Percentiles rank a stretch among this genome's conserved stretches.
Evolutionary conservation across 1,140 invertebrate genomes (phyloP).

Genomic region (Ruditapes philippinarum): DNA sequence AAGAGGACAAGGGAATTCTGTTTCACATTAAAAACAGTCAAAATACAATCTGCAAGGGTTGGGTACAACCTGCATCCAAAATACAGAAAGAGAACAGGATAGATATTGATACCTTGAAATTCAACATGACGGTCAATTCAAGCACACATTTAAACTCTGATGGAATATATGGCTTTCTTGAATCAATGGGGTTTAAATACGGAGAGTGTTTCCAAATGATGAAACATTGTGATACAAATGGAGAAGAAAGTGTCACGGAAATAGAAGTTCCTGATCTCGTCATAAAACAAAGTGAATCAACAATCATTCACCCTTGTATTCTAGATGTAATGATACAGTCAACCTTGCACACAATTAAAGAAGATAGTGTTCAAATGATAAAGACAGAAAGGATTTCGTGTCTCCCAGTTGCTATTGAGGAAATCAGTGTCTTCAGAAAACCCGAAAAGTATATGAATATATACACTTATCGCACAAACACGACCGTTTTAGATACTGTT

Average conservation of each 20-base stretch:
- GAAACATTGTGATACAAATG: background rate
- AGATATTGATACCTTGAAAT: background rate
- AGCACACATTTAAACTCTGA: too few species aligned
- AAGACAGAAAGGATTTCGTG: background rate
- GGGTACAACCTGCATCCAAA: background rate
- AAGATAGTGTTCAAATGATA: background rate
- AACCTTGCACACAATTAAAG: background rate
- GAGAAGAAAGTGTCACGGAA: background rate
- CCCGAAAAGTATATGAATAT: background rate
- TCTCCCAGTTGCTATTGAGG: conserved; percentile 11
- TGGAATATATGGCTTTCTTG: conserved; percentile 2
- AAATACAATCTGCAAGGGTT: background rate
- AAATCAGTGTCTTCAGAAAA: background rate
- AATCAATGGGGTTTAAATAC: conserved; percentile 36
- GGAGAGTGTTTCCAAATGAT: conserved; percentile 5
- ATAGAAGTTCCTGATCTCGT: background rate
- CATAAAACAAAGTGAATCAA: background rate
- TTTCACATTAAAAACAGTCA: background rate
- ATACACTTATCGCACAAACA: background rate
- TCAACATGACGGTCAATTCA: too few species aligned
- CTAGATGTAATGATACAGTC: conserved; percentile 46
- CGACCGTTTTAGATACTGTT: background rate
- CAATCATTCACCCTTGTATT: conserved; percentile 35
- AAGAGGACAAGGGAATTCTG: background rate
- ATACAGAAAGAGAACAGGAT: background rate